Evolutionary conservation across 2,797 vertebrate species (phyloP).

Genomic region (Thunnus albacares): DNA sequence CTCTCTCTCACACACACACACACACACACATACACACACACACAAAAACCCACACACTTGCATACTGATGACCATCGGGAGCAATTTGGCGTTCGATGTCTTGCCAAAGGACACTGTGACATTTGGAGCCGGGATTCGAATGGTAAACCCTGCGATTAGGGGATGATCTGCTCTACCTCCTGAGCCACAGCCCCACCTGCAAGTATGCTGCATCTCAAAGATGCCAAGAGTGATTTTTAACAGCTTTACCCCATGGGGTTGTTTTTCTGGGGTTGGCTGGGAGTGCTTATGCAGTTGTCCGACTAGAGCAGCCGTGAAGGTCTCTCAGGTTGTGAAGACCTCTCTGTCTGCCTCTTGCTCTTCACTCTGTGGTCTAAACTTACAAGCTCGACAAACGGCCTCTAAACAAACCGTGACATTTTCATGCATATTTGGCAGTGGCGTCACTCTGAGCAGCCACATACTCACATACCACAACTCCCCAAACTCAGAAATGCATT

Average conservation of each 20-base stretch:
- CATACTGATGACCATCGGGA: too few relatives aligned
- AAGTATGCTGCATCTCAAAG: background rate
- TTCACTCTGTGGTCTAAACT: constrained; percentile 59
- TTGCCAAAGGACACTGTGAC: background rate
- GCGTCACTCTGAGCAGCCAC: constrained; percentile 57
- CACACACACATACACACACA: too few relatives aligned
- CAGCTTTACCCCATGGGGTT: constrained; percentile 27
- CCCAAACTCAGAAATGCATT: constrained; percentile 73
- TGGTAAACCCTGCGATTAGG: too few relatives aligned
- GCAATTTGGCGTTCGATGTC: background rate
- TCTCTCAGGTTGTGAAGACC: constrained; percentile 45
- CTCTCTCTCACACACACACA: too few relatives aligned
- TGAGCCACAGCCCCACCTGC: too few relatives aligned
- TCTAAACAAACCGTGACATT: constrained; percentile 80
- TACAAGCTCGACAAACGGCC: constrained; percentile 64
- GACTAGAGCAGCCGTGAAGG: constrained; percentile 37
- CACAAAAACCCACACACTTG: too few relatives aligned
- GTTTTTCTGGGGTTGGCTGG: constrained; percentile 19
- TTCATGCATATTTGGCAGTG: constrained; percentile 79
- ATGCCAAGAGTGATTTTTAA: constrained; percentile 3
- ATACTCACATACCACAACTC: constrained; percentile 78
- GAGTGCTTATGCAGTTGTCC: constrained; percentile 39
- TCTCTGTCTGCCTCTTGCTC: constrained; percentile 43
- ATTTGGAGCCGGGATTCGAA: too few relatives aligned
- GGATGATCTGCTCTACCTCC: too few relatives aligned